These are phyloP conservation scores for Steinernema feltiae DNA, from an alignment of 1,140 invertebrate genomes.

Conservation along the genomic window DNA sequence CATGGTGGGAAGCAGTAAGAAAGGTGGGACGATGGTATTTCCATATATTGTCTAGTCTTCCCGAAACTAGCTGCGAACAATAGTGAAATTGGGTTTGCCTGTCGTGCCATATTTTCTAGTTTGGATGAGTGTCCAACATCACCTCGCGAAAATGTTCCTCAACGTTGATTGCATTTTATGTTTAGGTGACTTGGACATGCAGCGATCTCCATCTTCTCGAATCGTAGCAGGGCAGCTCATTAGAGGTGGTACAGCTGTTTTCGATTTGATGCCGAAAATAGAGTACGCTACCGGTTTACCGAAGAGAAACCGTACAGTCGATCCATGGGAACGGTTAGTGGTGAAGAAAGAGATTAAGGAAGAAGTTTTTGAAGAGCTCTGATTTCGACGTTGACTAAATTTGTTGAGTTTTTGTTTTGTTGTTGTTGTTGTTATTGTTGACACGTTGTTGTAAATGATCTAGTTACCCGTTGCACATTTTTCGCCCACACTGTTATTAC, in stretches of 20 bases:
- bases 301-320: no score
- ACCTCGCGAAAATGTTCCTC: neutral
- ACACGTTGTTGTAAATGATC: neutral
- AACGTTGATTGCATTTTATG: constrained; percentile 20
- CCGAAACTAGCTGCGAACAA: constrained; percentile 6
- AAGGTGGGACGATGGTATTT: neutral
- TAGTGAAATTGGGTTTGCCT: neutral
- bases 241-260: constrained; percentile 75
- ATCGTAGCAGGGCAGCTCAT: constrained; percentile 78
- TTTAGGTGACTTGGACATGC: constrained; percentile 68
- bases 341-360: no score
- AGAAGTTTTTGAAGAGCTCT: no score
- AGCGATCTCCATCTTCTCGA: constrained; percentile 79
- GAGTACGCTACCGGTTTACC: no score
- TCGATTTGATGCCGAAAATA: constrained; percentile 61
- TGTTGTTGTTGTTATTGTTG: neutral
- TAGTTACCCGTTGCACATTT: no score
- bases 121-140: no score
- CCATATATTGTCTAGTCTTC: neutral
- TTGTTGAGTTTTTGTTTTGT: neutral
- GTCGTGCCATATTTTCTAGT: no score
- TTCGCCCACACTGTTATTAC: no score
- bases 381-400: neutral
- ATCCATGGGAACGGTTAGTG: no score
- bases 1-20: neutral